Percentiles rank a stretch among this genome's conserved stretches.
These are phyloP conservation scores for Globia sparganii DNA, from an alignment of 2,888 invertebrate genomes.

Conservation along the genomic window DNA sequence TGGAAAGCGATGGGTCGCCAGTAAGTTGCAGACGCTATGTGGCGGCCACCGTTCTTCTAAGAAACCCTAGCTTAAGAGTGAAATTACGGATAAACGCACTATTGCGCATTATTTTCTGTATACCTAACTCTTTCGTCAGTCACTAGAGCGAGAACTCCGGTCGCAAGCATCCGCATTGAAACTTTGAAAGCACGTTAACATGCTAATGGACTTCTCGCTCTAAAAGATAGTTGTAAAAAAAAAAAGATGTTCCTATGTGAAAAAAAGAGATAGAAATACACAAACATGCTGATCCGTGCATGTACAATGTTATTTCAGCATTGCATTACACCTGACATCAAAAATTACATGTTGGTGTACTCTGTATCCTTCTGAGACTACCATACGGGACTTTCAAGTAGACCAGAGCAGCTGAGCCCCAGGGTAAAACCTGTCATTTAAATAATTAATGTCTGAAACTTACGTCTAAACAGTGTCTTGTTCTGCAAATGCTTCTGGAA, in stretches of 20 bases:
- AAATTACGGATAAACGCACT: not conserved
- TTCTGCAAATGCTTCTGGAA: constrained; percentile 79
- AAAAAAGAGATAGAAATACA: not conserved
- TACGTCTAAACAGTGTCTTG: constrained; percentile 75
- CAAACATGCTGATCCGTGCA: not conserved
- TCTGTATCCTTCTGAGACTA: too few species aligned
- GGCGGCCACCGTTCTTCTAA: too few species aligned
- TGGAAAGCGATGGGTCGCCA: too few species aligned
- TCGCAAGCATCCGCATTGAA: not conserved
- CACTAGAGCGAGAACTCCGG: not conserved
- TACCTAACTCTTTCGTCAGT: not conserved
- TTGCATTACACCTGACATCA: too few species aligned
- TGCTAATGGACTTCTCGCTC: not conserved
- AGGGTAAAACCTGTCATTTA: not conserved
- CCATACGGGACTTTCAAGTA: too few species aligned
- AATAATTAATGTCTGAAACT: constrained; percentile 49
- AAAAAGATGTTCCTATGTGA: not conserved
- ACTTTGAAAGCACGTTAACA: not conserved
- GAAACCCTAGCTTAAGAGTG: too few species aligned
- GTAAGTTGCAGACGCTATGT: too few species aligned
- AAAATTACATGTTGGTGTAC: too few species aligned
- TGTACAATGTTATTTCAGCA: not conserved
- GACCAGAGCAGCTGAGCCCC: too few species aligned
- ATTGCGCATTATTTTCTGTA: not conserved
- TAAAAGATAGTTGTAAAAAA: too few species aligned